Evolutionary conservation across 2,888 invertebrate species (phyloP).

Genomic region (Craniophora ligustri): DNA sequence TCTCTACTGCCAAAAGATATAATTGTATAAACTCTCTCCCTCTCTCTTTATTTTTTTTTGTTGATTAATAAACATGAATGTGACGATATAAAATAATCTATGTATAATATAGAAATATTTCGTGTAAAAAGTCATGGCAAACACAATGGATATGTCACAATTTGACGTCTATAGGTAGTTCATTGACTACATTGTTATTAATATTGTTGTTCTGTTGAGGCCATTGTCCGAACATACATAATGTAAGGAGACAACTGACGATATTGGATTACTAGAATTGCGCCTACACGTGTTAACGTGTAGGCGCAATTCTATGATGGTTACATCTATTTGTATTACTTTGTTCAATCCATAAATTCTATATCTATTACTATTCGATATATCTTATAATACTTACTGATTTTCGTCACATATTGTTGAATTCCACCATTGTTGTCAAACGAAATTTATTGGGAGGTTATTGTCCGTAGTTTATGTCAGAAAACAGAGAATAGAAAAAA

Average conservation of each 20-base stretch:
- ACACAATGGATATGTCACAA: neutral
- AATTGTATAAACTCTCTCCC: no score
- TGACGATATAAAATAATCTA: no score
- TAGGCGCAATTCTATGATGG: no score
- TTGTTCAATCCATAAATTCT: constrained; percentile 21
- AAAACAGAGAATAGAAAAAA: neutral
- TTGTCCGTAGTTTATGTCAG: neutral
- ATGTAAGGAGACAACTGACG: constrained; percentile 8
- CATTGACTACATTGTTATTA: constrained; percentile 1
- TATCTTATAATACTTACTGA: constrained; percentile 10
- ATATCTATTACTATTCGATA: no score
- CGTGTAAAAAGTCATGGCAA: neutral
- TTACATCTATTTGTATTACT: constrained; percentile 25
- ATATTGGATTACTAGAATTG: constrained; percentile 20
- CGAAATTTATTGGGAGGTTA: constrained; percentile 7
- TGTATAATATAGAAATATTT: neutral
- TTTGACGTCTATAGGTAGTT: constrained; percentile 3
- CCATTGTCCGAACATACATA: constrained; percentile 1
- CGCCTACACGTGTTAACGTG: constrained; percentile 10
- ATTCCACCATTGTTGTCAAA: constrained; percentile 7
- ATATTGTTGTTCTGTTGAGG: neutral
- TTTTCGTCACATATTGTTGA: constrained; percentile 20
- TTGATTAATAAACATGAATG: no score
- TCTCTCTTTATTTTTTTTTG: no score
- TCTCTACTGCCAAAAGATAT: no score